Evolutionary conservation across 92 coral and sea anemone genomes (phyloP).

Genomic region (Metridium senile): DNA sequence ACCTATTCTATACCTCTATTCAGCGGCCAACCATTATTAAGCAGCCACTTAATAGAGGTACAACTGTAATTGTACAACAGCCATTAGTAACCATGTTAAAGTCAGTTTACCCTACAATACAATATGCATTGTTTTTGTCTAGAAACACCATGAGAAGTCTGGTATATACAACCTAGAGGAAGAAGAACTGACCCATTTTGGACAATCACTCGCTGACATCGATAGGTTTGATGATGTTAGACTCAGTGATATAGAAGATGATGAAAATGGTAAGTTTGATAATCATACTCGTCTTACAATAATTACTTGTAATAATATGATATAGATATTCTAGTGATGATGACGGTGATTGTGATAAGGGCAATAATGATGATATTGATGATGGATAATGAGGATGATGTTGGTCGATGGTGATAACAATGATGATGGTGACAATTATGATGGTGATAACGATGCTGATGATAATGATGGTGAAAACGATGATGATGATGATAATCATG

Average conservation of each 20-base stretch:
- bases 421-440: too few relatives aligned
- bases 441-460: too few relatives aligned
- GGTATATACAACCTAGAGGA: constrained; percentile 86
- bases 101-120: neutral
- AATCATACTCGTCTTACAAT: neutral
- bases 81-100: too few relatives aligned
- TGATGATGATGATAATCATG: too few relatives aligned
- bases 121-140: neutral
- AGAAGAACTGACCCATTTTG: constrained; percentile 91
- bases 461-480: too few relatives aligned
- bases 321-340: too few relatives aligned
- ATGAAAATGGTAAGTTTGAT: constrained; percentile 54
- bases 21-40: neutral
- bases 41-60: neutral
- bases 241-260: constrained; percentile 78
- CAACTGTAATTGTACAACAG: neutral
- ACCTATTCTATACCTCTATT: too few relatives aligned
- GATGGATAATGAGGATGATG: too few relatives aligned
- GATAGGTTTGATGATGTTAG: constrained; percentile 89
- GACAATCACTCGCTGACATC: constrained; percentile 92
- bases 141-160: constrained; percentile 90
- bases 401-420: too few relatives aligned
- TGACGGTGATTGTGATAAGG: too few relatives aligned
- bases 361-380: too few relatives aligned
- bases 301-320: neutral